A percentile compares a stretch with the other conserved stretches of the same genome.
Conservation (phyloP, 2,888 invertebrate genomes). For the Electrophaes corylata region DNA sequence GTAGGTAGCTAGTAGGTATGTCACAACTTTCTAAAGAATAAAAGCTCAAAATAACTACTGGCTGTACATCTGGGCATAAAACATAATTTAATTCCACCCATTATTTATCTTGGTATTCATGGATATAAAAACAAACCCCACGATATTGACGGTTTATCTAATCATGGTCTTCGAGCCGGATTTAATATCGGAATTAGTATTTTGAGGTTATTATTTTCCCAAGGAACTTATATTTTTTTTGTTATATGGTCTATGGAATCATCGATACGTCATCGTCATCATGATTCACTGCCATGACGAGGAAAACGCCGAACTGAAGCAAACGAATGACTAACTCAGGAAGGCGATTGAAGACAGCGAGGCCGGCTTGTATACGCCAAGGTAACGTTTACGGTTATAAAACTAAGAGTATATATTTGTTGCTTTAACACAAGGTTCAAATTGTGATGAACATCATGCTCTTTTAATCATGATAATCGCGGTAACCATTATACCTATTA, state of each 20-base stretch:
- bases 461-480: constrained; percentile 43
- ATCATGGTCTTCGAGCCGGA: neutral
- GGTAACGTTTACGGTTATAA: constrained; percentile 29
- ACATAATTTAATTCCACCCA: no score
- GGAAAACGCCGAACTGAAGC: constrained; percentile 46
- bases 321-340: constrained; percentile 63
- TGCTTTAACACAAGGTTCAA: constrained; percentile 38
- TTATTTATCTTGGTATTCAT: no score
- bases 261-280: constrained; percentile 16
- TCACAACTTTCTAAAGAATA: no score
- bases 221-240: neutral
- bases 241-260: constrained; percentile 13
- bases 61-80: no score
- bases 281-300: constrained; percentile 35
- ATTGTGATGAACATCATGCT: constrained; percentile 27
- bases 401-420: constrained; percentile 5
- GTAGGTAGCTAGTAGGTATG: no score
- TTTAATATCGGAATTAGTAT: neutral
- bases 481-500: constrained; percentile 27
- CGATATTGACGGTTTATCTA: no score
- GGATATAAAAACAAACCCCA: no score
- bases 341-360: constrained; percentile 46
- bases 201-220: neutral
- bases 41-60: no score
- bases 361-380: constrained; percentile 40